Evolutionary conservation across 2,797 vertebrate genomes (phyloP).

Genomic region (Podarcis siculus): DNA sequence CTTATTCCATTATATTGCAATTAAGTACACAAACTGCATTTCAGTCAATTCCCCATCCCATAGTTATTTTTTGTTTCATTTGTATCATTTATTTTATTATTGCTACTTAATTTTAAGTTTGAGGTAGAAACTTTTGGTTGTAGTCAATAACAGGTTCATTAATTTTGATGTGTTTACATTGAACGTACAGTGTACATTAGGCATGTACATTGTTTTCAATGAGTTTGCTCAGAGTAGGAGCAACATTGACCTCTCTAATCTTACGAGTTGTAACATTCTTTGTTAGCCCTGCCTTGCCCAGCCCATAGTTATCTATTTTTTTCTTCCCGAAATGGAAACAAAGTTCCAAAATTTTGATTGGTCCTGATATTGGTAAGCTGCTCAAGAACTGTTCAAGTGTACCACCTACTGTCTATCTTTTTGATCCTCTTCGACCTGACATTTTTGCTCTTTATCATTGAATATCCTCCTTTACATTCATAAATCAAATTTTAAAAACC

Average conservation of each 20-base stretch:
- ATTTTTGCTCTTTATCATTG: background rate
- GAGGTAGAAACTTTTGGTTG: background rate
- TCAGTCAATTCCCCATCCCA: background rate
- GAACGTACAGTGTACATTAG: too few relatives aligned
- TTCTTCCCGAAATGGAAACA: conserved; percentile 14
- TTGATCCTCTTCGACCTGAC: conserved; percentile 16
- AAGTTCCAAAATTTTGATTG: conserved; percentile 37
- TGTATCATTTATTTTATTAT: background rate
- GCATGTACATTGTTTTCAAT: too few relatives aligned
- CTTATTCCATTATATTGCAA: background rate
- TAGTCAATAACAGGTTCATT: too few relatives aligned
- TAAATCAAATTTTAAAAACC: background rate
- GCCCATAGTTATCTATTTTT: too few relatives aligned
- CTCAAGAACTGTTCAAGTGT: conserved; percentile 48
- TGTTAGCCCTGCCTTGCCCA: background rate
- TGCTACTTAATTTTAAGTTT: conserved; percentile 27
- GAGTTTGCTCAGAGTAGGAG: too few relatives aligned
- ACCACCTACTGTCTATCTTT: conserved; percentile 52
- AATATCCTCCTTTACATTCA: background rate
- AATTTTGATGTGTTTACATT: too few relatives aligned
- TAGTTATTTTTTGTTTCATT: background rate
- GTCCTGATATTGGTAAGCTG: background rate
- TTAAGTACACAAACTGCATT: background rate
- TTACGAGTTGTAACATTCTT: conserved; percentile 1
- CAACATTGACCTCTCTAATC: background rate